Base-by-base conservation (phyloP, 2,888 invertebrate species). In the Ctenicera cuprea region DNA sequence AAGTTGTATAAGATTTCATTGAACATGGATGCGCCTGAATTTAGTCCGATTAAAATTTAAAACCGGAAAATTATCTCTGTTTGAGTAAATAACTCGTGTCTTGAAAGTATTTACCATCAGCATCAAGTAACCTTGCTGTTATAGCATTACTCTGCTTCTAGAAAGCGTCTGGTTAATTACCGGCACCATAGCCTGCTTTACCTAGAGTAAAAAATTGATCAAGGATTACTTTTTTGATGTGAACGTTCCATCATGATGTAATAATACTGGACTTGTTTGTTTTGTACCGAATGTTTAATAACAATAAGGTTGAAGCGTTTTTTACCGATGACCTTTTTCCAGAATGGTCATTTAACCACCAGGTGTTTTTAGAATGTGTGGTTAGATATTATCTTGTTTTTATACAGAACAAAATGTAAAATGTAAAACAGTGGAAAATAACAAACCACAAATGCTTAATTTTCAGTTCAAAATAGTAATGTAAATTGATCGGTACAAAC, bases 241-340 rank as follows among this genome's bases (percentile, higher is more conserved):
- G 4, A 30, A 30, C 45, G 45, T 45, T 30, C 63, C 45, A 8
- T 43, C 22, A 33, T 41, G 37, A 61, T 61, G 41, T 41, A 61
- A 38, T 61, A 16, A 38, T 61, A 16, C 4, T 54, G 8, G 18
- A 41, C 16, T 65, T 65, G 65, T 65, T 65, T 65, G 65, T 65
- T 33, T 33, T 33, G 41, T 52, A 65, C 52, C 33, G 33, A 50
- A 65, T 65, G 50, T 38, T 38, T 20, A 65, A 63, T n/a, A n/a
- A n/a, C n/a, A n/a, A n/a, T 63, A 48, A 63, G 63, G 63, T 45
- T 45, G 45, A 43, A 26, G 14, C 22, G 45, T 14, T 30, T 20
- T 26, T 62, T 63, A 62, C 45, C 26, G 48, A 48, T 48, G 63
- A 48, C 45, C 48, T 63, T 63, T 63, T 30, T 48, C 26, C 33